A percentile compares a stretch with the other conserved stretches of the same genome.
phyloP scores from a whole-genome alignment of 2,797 vertebrate species.

The Pelobates cultripes region DNA sequence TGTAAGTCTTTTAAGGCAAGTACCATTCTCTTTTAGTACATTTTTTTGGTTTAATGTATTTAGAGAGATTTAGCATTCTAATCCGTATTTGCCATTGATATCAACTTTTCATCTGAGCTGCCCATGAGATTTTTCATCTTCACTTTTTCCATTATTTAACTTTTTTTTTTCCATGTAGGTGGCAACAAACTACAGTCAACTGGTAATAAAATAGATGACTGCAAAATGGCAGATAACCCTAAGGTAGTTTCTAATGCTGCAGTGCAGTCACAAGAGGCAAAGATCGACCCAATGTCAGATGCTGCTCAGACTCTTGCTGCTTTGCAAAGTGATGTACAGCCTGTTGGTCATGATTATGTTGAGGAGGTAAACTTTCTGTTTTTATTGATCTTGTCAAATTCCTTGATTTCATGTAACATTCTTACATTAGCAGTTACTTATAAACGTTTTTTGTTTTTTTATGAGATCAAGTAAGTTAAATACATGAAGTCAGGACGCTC shows the following conservation, averaged over 20 bases:
- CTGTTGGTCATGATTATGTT: constrained; percentile 96
- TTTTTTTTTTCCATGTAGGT: constrained; percentile 69
- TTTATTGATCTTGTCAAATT: no score
- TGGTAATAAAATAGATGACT: constrained; percentile 82
- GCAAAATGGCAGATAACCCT: constrained; percentile 75
- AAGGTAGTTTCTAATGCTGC: constrained; percentile 68
- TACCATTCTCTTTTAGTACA: no score
- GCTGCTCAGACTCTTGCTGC: constrained; percentile 86
- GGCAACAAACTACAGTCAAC: constrained; percentile 95
- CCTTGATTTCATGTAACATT: no score
- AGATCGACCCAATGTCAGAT: constrained; percentile 73
- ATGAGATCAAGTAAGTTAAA: no score
- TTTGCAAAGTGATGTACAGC: constrained; percentile 94
- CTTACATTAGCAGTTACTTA: no score
- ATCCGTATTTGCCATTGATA: no score
- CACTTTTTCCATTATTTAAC: not conserved
- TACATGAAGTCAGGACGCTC: no score
- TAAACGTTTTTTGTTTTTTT: no score
- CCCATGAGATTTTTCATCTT: no score
- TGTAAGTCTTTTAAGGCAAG: no score
- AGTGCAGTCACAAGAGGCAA: constrained; percentile 73
- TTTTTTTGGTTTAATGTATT: no score
- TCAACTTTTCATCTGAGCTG: not conserved
- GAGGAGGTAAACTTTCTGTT: constrained; percentile 81
- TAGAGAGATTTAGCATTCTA: no score